Evolutionary conservation across 2,797 vertebrate genomes (phyloP), one percentile per base, ranked within the genome.

Genomic region (Potorous gilbertii): DNA sequence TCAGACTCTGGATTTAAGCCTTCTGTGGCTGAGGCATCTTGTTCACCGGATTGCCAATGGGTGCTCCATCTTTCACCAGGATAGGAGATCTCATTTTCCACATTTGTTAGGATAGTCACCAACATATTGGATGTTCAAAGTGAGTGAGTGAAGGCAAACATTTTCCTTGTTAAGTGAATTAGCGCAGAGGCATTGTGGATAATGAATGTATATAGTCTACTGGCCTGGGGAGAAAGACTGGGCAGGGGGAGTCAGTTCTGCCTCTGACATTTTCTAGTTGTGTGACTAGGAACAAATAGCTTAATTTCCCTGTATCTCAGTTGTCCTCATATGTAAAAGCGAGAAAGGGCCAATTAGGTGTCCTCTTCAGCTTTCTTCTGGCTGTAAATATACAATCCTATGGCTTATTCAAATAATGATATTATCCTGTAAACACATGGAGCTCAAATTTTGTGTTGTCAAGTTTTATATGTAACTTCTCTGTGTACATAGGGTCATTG

Each of bases 91-190:
- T 56, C 97, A 95, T 96, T 97, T 97, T 96, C 96, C 96, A 97
- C 97, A 97, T 95, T 95, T 90, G 29, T 97, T 87, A 40, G 2
- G 54, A 97, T 95, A 93, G 96, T 97, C 97, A 94, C 95, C 97
- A 93, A 98, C 94, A 94, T 92, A 93, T 56, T 96, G 97, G 96
- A 93, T 96, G 55, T 91, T 46, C 96, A 96, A 95, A 98, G 97
- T 97, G 98, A 97, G 94, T 97, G 97, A 98, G 94, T 91, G 91
- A 96, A 96, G 92, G 94, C 95, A 96, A 96, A 94, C 95, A 95
- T 97, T 97, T 96, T 92, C 92, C 95, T 97, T 97, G 97, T 96
- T 97, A 97, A 96, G 97, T 97, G 96, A 97, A 97, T 87, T 87
- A 87, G 27, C 74, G 27, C 21, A 87, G 9, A 87, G 3, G 4